Evolutionary conservation across 2,797 vertebrate species (phyloP).

Genomic region (Propithecus deckenii): DNA sequence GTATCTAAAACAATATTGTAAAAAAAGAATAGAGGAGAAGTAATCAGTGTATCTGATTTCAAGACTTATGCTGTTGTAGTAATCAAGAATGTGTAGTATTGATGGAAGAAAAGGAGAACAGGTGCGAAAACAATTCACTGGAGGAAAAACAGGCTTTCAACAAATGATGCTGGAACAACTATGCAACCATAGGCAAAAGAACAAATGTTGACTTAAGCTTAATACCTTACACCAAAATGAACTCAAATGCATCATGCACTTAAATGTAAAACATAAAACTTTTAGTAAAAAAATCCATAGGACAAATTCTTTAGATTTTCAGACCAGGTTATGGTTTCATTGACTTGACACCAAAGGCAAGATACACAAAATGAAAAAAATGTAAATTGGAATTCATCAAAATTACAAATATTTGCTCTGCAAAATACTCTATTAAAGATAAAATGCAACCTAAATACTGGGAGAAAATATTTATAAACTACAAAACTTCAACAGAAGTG

Average conservation of each 20-base stretch:
- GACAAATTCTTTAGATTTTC: background rate
- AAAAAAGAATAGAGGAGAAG: too few species aligned
- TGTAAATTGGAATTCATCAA: background rate
- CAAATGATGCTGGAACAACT: background rate
- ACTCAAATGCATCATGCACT: background rate
- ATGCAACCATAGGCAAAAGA: background rate
- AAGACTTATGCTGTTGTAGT: too few species aligned
- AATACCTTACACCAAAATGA: background rate
- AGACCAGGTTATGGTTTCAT: background rate
- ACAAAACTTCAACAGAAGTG: background rate
- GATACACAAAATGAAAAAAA: background rate
- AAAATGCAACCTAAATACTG: background rate
- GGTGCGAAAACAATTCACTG: background rate
- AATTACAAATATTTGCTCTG: background rate
- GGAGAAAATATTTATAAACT: background rate
- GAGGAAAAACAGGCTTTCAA: background rate
- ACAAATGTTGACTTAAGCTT: background rate
- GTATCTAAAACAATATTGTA: too few species aligned
- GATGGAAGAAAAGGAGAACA: too few species aligned
- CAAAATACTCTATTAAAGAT: background rate
- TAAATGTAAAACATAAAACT: background rate
- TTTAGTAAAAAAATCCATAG: background rate
- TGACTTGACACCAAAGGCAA: background rate
- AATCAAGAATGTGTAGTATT: too few species aligned
- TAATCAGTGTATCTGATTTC: too few species aligned